Conservation (phyloP, 1,140 invertebrate species). For the Matsumurasca onukii region DNA sequence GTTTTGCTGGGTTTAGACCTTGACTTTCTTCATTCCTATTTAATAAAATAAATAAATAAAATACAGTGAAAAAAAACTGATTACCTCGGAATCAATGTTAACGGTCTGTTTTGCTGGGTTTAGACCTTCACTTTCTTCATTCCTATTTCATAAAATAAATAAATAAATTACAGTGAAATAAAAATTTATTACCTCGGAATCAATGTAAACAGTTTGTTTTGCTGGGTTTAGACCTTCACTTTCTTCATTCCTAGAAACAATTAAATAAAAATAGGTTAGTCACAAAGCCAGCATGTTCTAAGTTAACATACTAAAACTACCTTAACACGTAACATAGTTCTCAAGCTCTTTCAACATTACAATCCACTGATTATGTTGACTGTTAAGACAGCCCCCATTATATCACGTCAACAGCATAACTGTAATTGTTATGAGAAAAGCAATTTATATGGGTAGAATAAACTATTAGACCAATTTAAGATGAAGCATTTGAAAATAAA, state of each 20-base stretch:
- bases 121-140: conserved; percentile 12
- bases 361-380: too few relatives aligned
- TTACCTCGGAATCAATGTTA: conserved; percentile 17
- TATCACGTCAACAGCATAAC: too few relatives aligned
- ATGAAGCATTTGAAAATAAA: too few relatives aligned
- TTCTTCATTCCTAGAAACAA: conserved; percentile 15
- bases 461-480: too few relatives aligned
- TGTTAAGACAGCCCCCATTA: too few relatives aligned
- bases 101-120: background rate
- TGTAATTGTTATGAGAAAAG: background rate
- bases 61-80: background rate
- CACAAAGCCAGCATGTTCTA: too few relatives aligned
- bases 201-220: conserved; percentile 9
- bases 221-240: background rate
- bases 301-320: too few relatives aligned
- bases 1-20: background rate
- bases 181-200: conserved; percentile 12
- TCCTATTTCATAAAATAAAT: too few relatives aligned
- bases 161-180: background rate
- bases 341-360: too few relatives aligned
- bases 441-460: background rate
- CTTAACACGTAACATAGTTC: too few relatives aligned
- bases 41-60: background rate
- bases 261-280: background rate
- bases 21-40: conserved; percentile 17